Evolutionary conservation across 2,113 vertebrate genomes (phyloP), one percentile per base, ranked within the genome.

Genomic region (Gopherus evgoodei): DNA sequence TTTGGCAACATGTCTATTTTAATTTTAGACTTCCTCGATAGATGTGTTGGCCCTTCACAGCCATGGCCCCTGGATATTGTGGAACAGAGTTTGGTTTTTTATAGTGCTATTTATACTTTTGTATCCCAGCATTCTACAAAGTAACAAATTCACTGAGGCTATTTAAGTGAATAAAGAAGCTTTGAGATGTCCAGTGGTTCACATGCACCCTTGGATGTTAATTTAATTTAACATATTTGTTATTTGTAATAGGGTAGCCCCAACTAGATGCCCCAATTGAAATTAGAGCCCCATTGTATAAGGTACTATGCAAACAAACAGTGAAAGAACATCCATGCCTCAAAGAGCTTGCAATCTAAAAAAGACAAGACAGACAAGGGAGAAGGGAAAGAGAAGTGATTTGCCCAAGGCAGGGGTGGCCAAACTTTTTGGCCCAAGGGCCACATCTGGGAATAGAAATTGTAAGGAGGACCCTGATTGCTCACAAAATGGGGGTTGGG

Each of bases 11-110:
- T 96, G 95, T 97, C 93, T 95, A 90, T 76, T 96, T 97, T 96
- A 96, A 97, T 97, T 97, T 96, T 90, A 97, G 95, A 91, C 86
- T 91, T 97, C 92, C 96, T 96, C 94, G 92, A 95, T 94, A 88
- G 92, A 76, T 97, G 57, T 81, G 79, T 53, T 95, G 97, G 96
- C 91, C 96, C 89, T 93, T 94, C 92, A 95, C 92, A 96, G 94
- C 80, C 76, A 95, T 59, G 81, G 93, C 95, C 96, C 21, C 91
- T 11, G 35, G 92, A 95, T 94, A 96, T 87, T 87, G 47, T 76
- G 91, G 79, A 85, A 85, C 13, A 79, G 83, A 83, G 56, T 52
- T 89, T 90, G 65, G 4, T 86, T 96, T 95, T 25, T 35, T 2
- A 38, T 8, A 88, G 38, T 65, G n/a, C 11, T 35, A 62, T 93